Evolutionary conservation across 2,797 vertebrate genomes (phyloP).

Genomic region (Tragopan temminckii): DNA sequence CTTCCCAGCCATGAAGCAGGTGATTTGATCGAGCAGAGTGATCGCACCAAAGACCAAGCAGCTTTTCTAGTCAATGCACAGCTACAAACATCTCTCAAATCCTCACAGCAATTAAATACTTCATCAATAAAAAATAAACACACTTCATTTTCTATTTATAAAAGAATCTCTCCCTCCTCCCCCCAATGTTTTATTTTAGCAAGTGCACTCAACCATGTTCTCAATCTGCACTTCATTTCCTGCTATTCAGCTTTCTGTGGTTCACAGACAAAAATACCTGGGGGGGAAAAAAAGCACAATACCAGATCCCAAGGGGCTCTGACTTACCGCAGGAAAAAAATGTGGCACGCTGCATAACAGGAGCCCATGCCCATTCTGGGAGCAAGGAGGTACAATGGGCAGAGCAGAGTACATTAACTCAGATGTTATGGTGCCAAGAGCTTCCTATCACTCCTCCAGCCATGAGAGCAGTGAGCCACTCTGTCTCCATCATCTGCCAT

Average conservation of each 20-base stretch:
- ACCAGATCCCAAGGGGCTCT: constrained; percentile 65
- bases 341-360: neutral
- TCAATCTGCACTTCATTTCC: constrained; percentile 79
- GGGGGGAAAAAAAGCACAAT: constrained; percentile 64
- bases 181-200: constrained; percentile 72
- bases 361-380: neutral
- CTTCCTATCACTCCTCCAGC: neutral
- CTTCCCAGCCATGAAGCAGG: neutral
- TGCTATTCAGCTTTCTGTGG: constrained; percentile 77
- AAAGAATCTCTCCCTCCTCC: constrained; percentile 48
- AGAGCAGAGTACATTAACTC: neutral
- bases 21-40: neutral
- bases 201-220: constrained; percentile 77
- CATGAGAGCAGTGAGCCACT: neutral
- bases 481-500: neutral
- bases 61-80: neutral
- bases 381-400: neutral
- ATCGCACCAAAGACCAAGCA: neutral
- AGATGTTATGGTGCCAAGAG: neutral
- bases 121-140: constrained; percentile 74
- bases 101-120: constrained; percentile 60
- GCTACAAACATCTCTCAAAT: constrained; percentile 22
- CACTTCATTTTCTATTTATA: constrained; percentile 71
- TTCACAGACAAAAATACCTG: constrained; percentile 81
- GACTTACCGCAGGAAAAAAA: constrained; percentile 68